Conservation (phyloP, 2,113 vertebrate genomes). For the Daphoenositta chrysoptera region DNA sequence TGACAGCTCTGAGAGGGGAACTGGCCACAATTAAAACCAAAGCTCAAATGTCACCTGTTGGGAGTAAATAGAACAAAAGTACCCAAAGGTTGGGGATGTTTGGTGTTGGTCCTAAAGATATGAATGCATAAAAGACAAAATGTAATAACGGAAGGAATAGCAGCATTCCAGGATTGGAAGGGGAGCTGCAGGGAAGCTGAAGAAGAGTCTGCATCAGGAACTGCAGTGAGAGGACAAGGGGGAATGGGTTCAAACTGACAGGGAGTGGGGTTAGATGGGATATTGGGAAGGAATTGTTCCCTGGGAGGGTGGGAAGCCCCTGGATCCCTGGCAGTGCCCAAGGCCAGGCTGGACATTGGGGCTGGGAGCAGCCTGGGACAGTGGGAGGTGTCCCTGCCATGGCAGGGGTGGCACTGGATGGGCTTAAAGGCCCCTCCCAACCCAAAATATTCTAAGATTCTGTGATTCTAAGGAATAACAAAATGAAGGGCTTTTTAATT, state of each 20-base stretch:
- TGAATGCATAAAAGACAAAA: not conserved
- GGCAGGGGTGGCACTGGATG: not conserved
- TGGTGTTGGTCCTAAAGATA: not conserved
- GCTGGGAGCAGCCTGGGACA: not conserved
- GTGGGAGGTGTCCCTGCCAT: not conserved
- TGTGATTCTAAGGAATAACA: not conserved
- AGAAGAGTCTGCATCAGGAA: not conserved
- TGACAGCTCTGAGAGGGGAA: not conserved
- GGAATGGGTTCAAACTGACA: not conserved
- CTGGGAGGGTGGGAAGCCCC: not conserved
- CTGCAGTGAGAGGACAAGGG: not conserved
- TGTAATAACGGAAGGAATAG: not conserved
- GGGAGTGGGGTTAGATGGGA: not conserved
- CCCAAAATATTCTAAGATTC: not conserved
- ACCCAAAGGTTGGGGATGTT: fast-evolving
- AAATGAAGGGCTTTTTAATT: not conserved
- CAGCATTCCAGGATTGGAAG: not conserved
- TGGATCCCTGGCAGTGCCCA: not conserved
- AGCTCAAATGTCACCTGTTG: not conserved
- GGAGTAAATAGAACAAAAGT: not conserved
- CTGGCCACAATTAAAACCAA: not conserved
- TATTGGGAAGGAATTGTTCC: fast-evolving
- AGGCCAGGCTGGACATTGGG: not conserved
- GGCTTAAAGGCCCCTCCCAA: not conserved
- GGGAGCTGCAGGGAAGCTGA: not conserved